Evolutionary conservation across 2,888 invertebrate species (phyloP).

Genomic region (Archaeoteleia sp.): DNA sequence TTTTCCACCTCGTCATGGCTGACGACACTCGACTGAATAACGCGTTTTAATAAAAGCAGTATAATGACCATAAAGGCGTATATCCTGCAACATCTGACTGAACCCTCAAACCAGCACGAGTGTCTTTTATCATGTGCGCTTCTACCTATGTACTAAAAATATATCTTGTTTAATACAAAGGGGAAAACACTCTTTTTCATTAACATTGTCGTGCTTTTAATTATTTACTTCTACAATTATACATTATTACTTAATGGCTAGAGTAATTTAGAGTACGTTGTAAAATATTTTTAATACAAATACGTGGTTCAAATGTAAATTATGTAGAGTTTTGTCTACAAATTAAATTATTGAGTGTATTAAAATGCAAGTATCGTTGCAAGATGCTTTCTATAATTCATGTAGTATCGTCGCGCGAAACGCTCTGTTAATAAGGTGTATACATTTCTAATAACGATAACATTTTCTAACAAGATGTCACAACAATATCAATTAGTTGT

Average conservation of each 20-base stretch:
- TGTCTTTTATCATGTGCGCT: conserved; percentile 3
- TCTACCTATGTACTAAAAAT: background rate
- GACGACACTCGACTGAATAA: conserved; percentile 18
- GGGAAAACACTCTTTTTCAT: no score
- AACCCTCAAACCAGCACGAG: conserved; percentile 3
- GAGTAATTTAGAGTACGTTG: no score
- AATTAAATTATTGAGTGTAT: no score
- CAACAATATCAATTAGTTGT: background rate
- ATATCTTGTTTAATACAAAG: no score
- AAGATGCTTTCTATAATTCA: conserved; percentile 25
- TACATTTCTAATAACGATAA: background rate
- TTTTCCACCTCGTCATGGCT: conserved; percentile 25
- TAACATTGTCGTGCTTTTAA: no score
- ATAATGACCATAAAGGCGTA: conserved; percentile 25
- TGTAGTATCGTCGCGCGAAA: conserved; percentile 28
- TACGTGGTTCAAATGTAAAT: no score
- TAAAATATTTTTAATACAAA: no score
- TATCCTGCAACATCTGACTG: conserved; percentile 30
- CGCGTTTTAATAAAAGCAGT: conserved; percentile 29
- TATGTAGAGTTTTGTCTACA: no score
- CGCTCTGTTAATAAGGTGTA: conserved; percentile 11
- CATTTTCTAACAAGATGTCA: conserved; percentile 7
- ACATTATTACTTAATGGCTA: no score
- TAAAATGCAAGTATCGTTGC: background rate
- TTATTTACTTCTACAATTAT: no score